These are phyloP conservation scores for Coranthus polyacanthus DNA, from an alignment of 2,797 vertebrate genomes.

Conservation along the genomic window DNA sequence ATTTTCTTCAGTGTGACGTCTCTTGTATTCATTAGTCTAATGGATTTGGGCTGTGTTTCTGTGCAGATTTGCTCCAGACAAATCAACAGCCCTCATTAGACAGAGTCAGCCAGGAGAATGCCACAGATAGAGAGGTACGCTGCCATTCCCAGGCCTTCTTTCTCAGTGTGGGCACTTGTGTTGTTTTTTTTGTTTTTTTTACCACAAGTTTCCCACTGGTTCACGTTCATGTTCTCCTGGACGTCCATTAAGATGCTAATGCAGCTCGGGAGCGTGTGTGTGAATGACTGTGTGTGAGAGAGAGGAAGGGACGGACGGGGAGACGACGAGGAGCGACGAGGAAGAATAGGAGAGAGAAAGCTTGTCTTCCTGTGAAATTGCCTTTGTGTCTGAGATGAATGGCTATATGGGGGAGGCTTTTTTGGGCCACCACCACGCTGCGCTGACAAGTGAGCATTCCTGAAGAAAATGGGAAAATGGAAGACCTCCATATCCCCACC, in stretches of 20 bases:
- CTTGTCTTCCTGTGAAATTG: slow-evolving; percentile 77
- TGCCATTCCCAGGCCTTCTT: slow-evolving; percentile 63
- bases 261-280: slow-evolving; percentile 31
- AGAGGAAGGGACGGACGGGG: slow-evolving; percentile 11
- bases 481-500: slow-evolving; percentile 27
- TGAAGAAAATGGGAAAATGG: slow-evolving; percentile 35
- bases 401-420: slow-evolving; percentile 37
- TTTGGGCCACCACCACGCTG: slow-evolving; percentile 48
- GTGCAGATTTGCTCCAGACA: slow-evolving; percentile 17
- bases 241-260: slow-evolving; percentile 83
- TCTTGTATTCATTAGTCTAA: slow-evolving; percentile 12
- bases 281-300: slow-evolving; percentile 10
- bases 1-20: slow-evolving; percentile 17
- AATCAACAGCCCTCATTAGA: neutral
- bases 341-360: slow-evolving; percentile 50
- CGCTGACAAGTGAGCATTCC: slow-evolving; percentile 79
- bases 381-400: slow-evolving; percentile 82
- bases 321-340: slow-evolving; percentile 22
- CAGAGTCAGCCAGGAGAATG: slow-evolving; percentile 16
- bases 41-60: slow-evolving; percentile 19
- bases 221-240: slow-evolving; percentile 61
- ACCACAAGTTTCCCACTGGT: slow-evolving; percentile 55
- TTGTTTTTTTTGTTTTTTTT: slow-evolving; percentile 6
- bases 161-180: slow-evolving; percentile 37
- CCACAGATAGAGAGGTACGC: slow-evolving; percentile 6